A percentile compares a stretch with the other conserved stretches of the same genome.
Evolutionary conservation across 2,113 vertebrate species (phyloP).

Genomic region (Microcebus ravelobensis): DNA sequence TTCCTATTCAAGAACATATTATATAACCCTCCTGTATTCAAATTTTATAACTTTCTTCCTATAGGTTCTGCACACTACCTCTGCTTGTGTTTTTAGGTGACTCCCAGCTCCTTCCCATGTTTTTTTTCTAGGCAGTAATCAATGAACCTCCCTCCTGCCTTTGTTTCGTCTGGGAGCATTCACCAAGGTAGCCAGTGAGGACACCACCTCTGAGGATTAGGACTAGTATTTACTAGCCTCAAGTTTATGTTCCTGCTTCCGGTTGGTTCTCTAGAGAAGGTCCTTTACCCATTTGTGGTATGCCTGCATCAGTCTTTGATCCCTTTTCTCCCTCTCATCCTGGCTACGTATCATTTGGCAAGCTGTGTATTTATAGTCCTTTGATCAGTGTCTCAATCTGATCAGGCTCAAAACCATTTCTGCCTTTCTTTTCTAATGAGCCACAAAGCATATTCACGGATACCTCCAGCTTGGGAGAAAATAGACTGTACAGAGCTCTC

Average conservation of each 20-base stretch:
- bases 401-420: not conserved
- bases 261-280: not conserved
- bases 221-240: not conserved
- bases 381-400: not conserved
- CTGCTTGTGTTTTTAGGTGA: not conserved
- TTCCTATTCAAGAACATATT: not conserved
- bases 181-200: not conserved
- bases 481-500: not conserved
- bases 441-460: constrained; percentile 2
- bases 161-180: not conserved
- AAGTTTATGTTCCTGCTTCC: not conserved
- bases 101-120: not conserved
- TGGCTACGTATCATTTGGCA: not conserved
- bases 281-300: not conserved
- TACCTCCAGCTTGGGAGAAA: not conserved
- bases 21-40: not conserved
- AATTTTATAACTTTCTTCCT: not conserved
- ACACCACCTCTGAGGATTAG: not conserved
- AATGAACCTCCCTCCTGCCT: not conserved
- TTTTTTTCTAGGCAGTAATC: not conserved
- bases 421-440: constrained; percentile 52
- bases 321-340: not conserved
- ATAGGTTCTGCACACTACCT: not conserved
- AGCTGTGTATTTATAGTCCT: not conserved
- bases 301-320: not conserved